phyloP scores from a whole-genome alignment of 2,888 invertebrate species.

The Harmothoe impar region DNA sequence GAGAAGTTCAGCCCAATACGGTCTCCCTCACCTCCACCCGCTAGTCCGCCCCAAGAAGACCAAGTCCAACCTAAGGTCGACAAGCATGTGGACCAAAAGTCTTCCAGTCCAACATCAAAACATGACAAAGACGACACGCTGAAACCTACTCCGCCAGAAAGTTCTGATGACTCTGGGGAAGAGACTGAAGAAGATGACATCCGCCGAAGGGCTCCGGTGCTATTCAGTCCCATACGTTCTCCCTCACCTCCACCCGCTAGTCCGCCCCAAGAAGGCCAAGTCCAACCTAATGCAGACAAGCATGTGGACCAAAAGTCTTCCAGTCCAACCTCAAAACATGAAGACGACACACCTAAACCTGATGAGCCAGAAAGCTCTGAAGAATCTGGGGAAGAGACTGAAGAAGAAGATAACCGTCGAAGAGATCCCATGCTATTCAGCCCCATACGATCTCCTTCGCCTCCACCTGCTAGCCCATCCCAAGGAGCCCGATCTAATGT shows the following conservation, averaged over 20 bases:
- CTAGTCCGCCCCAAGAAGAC: neutral
- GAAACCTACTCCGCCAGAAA: neutral
- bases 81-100: too few relatives aligned
- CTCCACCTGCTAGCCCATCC: neutral
- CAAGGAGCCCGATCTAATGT: neutral
- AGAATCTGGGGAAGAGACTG: slow-evolving; percentile 32
- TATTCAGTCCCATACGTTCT: slow-evolving; percentile 35
- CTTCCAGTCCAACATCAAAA: too few relatives aligned
- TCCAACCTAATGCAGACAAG: too few relatives aligned
- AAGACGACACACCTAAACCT: too few relatives aligned
- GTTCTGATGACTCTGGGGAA: slow-evolving; percentile 19
- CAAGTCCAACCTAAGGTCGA: neutral
- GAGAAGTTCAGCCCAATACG: slow-evolving; percentile 15
- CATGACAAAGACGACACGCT: too few relatives aligned
- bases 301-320: too few relatives aligned
- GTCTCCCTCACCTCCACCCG: neutral
- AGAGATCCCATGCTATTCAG: neutral
- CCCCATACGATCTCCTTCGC: slow-evolving; percentile 53
- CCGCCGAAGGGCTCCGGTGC: neutral
- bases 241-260: slow-evolving; percentile 27
- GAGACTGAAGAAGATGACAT: slow-evolving; percentile 47
- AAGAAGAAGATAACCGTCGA: slow-evolving; percentile 10
- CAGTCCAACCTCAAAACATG: too few relatives aligned
- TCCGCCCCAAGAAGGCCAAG: neutral
- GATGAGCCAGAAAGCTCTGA: neutral